Evolutionary conservation across 2,888 invertebrate species (phyloP).

Genomic region (Erebia aethiops): DNA sequence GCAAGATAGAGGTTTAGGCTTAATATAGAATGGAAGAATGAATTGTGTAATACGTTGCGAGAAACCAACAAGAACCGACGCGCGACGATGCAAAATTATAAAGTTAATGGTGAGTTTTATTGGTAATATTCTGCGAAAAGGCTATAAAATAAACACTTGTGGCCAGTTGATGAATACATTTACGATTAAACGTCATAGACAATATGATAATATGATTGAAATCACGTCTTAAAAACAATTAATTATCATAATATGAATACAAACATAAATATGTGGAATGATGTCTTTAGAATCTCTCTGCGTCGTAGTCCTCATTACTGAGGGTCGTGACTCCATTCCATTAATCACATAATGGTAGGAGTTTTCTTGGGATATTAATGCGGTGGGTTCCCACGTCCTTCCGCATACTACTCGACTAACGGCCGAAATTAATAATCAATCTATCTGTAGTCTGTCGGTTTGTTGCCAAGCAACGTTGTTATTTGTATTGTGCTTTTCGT

Average conservation of each 20-base stretch:
- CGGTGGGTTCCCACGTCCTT: too few species aligned
- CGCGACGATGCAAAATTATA: neutral
- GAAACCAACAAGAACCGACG: neutral
- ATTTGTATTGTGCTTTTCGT: too few species aligned
- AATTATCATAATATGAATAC: neutral
- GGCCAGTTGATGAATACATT: neutral
- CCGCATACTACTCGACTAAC: too few species aligned
- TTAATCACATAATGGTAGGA: too few species aligned
- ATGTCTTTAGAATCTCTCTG: too few species aligned
- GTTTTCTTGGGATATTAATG: too few species aligned
- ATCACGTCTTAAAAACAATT: neutral
- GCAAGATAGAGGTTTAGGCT: neutral
- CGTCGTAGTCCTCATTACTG: too few species aligned
- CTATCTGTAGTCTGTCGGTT: too few species aligned
- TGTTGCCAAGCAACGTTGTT: too few species aligned
- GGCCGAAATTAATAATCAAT: too few species aligned
- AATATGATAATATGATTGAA: neutral
- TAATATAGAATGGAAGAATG: neutral
- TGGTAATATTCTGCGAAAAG: neutral
- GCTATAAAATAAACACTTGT: constrained; percentile 2
- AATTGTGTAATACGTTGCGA: neutral
- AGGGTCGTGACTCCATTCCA: too few species aligned
- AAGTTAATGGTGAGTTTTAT: neutral
- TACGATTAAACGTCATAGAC: neutral
- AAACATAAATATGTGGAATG: neutral